Percentiles rank a stretch among this genome's conserved stretches.
Conservation (phyloP, 2,888 invertebrate species). For the Anthoptus insignis region DNA sequence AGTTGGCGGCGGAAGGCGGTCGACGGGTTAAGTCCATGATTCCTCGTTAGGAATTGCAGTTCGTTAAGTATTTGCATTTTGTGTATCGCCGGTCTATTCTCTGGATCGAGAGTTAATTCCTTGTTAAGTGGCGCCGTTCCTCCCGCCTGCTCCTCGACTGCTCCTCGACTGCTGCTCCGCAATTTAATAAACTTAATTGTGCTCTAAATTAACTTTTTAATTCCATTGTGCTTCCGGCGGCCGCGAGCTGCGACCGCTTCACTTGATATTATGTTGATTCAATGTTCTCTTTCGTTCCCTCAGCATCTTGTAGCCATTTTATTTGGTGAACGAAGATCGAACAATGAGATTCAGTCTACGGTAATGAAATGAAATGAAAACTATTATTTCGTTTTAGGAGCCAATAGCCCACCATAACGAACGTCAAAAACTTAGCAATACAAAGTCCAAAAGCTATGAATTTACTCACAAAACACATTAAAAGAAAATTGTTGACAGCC, state of each 20-base stretch:
- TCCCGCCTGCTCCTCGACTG: not conserved
- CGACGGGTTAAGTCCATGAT: slow-evolving; percentile 66
- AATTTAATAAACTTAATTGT: slow-evolving; percentile 36
- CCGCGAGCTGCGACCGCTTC: slow-evolving; percentile 12
- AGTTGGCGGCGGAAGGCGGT: slow-evolving; percentile 68
- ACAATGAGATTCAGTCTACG: too few relatives aligned
- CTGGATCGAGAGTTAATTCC: slow-evolving; percentile 34
- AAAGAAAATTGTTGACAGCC: too few relatives aligned
- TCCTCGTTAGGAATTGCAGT: slow-evolving; percentile 66
- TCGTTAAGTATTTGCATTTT: slow-evolving; percentile 71
- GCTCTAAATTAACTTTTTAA: slow-evolving; percentile 28
- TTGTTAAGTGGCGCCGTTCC: slow-evolving; percentile 24
- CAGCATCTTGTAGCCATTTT: too few relatives aligned
- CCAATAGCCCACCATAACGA: too few relatives aligned
- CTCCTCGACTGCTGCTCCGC: slow-evolving; percentile 13
- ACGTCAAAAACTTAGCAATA: too few relatives aligned
- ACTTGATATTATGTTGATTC: not conserved
- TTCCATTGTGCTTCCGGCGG: slow-evolving; percentile 14
- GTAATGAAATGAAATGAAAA: too few relatives aligned
- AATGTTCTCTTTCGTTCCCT: not conserved
- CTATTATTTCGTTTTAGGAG: too few relatives aligned
- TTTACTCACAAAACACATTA: too few relatives aligned
- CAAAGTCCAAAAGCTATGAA: too few relatives aligned
- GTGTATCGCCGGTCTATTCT: slow-evolving; percentile 48
- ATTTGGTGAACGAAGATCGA: too few relatives aligned